Conservation (phyloP, 2,888 invertebrate genomes). For the Tipula helvola region DNA sequence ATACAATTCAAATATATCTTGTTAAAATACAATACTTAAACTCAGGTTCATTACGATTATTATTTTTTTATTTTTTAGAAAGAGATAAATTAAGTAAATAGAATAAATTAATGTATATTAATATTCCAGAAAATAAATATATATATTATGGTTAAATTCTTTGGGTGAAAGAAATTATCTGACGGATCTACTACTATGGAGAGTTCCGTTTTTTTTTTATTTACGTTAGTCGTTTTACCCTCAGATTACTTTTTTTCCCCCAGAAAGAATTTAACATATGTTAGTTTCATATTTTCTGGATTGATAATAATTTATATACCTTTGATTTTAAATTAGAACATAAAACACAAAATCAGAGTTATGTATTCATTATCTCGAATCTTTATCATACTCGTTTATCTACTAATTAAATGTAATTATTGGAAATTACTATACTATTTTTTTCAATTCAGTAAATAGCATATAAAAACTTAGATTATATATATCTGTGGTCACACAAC, state of each 20-base stretch:
- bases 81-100: neutral
- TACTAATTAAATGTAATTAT: neutral
- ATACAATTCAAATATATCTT: conserved; percentile 7
- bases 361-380: neutral
- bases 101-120: neutral
- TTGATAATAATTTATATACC: neutral
- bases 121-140: neutral
- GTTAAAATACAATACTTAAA: conserved; percentile 6
- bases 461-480: neutral
- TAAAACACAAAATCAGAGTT: neutral
- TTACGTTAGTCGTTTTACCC: too few relatives aligned
- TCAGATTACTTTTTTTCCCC: too few relatives aligned
- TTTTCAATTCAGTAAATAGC: neutral
- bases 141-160: neutral
- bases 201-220: too few relatives aligned
- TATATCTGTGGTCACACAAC: too few relatives aligned
- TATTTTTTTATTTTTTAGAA: neutral
- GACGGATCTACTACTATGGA: too few relatives aligned
- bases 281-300: neutral
- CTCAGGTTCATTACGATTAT: conserved; percentile 5
- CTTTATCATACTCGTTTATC: neutral
- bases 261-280: neutral
- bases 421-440: neutral
- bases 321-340: neutral
- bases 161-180: too few relatives aligned